Evolutionary conservation across 2,888 invertebrate species (phyloP), one percentile per base, ranked within the genome.

Genomic region (Drosophila neotestacea): DNA sequence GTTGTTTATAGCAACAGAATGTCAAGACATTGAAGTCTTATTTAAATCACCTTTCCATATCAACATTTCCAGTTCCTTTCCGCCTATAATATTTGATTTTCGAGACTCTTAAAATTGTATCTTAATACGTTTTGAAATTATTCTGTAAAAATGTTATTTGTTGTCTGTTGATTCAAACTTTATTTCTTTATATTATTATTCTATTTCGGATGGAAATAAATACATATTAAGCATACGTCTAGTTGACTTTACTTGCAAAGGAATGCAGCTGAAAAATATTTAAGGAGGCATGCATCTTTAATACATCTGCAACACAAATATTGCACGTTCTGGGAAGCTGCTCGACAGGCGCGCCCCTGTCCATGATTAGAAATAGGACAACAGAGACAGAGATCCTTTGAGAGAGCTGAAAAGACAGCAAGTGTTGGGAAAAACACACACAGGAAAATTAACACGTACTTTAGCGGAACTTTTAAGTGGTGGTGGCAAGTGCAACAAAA

Each of bases 271-370:
- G 6, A 22, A 9, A 55, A 10, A 28, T 10, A 28, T 10, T 10
- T 2, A 2, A 16, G 39, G 22, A 11, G 16, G 6, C 16, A 55
- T n/a, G 28, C 30, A 13, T 30, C 30, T 13, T 13, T 9, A 30
- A 13, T 3, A n/a, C 44, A 44, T 44, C 27, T 50, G 50, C 16
- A 50, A 50, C 50, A 50, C 50, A 34, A 16, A 39, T 16, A 30
- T 27, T 59, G n/a, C 51, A 36, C 10, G 22, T 74, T 74, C 74
- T 22, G n/a, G 54, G 74, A 74, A 74, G 36, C 7, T 22, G 58
- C 27, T 16, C 44, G 28, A 13, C 11, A 7, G 69, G 16, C 73
- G 72, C 63, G 74, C 74, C 73, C 46, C 44, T 44, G 28, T 22
- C n/a, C 36, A 36, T 36, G 50, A 50, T 50, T 36, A 36, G 50